phyloP scores from a whole-genome alignment of 2,888 invertebrate genomes.

The Nephrotoma guestfalica region DNA sequence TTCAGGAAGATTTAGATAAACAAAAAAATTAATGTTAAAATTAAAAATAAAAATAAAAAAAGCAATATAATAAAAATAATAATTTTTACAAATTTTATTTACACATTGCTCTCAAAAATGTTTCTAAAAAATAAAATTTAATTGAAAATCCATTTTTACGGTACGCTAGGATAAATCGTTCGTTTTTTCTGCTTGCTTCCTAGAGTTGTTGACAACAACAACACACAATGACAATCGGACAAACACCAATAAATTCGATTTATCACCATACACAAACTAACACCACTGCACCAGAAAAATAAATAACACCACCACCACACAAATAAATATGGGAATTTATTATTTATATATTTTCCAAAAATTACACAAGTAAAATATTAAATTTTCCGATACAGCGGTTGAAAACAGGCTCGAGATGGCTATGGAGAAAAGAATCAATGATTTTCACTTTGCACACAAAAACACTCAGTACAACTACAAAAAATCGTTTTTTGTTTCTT shows the following conservation, averaged over 20 bases:
- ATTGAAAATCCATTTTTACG: not conserved
- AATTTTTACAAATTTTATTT: not conserved
- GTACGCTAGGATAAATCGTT: not conserved
- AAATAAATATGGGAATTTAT: not conserved
- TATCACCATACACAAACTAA: not conserved
- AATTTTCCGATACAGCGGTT: not conserved
- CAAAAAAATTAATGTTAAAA: not conserved
- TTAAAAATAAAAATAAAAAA: not conserved
- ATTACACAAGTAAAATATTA: not conserved
- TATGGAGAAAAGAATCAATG: not conserved
- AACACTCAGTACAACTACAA: not conserved
- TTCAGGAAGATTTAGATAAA: not conserved
- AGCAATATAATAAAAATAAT: not conserved
- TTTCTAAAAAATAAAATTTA: not conserved
- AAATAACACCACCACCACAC: not conserved
- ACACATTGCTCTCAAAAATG: not conserved
- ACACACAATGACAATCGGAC: not conserved
- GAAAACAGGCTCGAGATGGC: not conserved
- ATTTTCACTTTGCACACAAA: not conserved
- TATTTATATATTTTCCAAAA: too few relatives aligned
- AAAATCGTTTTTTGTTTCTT: not conserved
- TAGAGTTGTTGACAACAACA: not conserved
- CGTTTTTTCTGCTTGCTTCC: not conserved
- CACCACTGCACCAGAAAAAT: not conserved
- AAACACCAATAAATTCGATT: not conserved